A percentile compares a stretch with the other conserved stretches of the same genome.
phyloP scores from a whole-genome alignment of 2,888 invertebrate species.

The Frankliniella intonsa region DNA sequence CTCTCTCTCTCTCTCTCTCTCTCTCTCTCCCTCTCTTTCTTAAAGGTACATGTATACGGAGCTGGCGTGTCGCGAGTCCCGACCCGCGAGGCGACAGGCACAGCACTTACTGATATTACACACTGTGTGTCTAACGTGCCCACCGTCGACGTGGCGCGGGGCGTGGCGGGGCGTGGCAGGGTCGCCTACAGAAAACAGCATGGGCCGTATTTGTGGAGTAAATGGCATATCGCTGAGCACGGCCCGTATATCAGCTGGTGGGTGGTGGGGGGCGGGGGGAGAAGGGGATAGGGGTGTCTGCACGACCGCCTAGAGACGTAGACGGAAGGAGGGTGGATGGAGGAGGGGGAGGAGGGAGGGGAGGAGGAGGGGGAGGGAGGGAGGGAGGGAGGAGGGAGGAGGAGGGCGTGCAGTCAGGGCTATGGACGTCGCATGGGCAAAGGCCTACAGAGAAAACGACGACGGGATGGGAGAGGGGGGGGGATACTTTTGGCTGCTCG shows the following conservation, averaged over 20 bases:
- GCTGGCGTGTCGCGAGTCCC: not conserved
- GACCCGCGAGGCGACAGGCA: not conserved
- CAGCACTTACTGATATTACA: slow-evolving; percentile 23
- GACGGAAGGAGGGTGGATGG: not conserved
- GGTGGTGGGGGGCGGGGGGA: not conserved
- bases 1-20: not conserved
- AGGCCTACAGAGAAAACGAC: too few species aligned
- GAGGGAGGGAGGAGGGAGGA: too few species aligned
- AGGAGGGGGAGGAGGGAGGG: not conserved
- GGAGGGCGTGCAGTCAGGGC: too few species aligned
- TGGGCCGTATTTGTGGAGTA: slow-evolving; percentile 8
- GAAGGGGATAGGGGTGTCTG: not conserved
- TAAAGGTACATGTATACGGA: too few species aligned
- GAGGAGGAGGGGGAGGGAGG: too few species aligned
- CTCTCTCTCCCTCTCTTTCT: not conserved
- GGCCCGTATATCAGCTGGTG: not conserved
- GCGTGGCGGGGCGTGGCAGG: not conserved
- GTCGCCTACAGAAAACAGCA: not conserved
- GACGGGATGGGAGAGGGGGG: too few species aligned
- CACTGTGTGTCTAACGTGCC: slow-evolving; percentile 4
- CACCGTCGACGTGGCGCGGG: not conserved
- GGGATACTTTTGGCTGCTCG: too few species aligned
- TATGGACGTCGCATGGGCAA: too few species aligned
- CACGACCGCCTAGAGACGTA: not conserved
- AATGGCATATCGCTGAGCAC: not conserved